phyloP scores from a whole-genome alignment of 2,888 invertebrate species.

The Slavum lentiscoides region DNA sequence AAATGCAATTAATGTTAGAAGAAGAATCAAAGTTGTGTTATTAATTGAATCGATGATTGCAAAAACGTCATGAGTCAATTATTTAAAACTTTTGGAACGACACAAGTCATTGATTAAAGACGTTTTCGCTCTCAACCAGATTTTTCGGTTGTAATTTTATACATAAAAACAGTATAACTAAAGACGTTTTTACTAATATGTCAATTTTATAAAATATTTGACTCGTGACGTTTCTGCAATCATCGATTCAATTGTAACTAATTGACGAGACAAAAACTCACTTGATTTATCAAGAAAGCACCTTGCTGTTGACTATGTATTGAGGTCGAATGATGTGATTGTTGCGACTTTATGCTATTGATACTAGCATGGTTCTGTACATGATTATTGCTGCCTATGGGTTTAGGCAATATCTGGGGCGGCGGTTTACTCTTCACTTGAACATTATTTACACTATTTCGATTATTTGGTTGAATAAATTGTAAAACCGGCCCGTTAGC shows the following conservation, averaged over 20 bases:
- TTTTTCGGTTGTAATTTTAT: too few relatives aligned
- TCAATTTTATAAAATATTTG: too few relatives aligned
- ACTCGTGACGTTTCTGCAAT: too few relatives aligned
- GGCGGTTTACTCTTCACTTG: conserved; percentile 62
- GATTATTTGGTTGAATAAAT: conserved; percentile 55
- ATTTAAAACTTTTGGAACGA: too few relatives aligned
- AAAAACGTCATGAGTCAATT: too few relatives aligned
- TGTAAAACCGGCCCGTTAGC: conserved; percentile 56
- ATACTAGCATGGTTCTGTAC: conserved; percentile 55
- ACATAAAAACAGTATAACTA: too few relatives aligned
- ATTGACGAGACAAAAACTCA: conserved; percentile 23
- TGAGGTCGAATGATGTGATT: conserved; percentile 53
- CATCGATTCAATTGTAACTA: too few relatives aligned
- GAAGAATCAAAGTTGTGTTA: too few relatives aligned
- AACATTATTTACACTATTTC: conserved; percentile 53
- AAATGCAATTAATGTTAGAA: not conserved
- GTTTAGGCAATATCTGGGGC: conserved; percentile 69
- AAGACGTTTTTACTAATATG: not conserved
- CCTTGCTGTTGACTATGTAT: conserved; percentile 54
- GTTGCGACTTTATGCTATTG: conserved; percentile 53
- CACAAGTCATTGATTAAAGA: too few relatives aligned
- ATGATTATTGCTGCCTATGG: conserved; percentile 58
- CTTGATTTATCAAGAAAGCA: conserved; percentile 57
- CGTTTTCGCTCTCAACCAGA: too few relatives aligned
- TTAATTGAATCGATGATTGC: too few relatives aligned